Evolutionary conservation across 2,888 invertebrate genomes (phyloP).

Genomic region (Philereme transversata): DNA sequence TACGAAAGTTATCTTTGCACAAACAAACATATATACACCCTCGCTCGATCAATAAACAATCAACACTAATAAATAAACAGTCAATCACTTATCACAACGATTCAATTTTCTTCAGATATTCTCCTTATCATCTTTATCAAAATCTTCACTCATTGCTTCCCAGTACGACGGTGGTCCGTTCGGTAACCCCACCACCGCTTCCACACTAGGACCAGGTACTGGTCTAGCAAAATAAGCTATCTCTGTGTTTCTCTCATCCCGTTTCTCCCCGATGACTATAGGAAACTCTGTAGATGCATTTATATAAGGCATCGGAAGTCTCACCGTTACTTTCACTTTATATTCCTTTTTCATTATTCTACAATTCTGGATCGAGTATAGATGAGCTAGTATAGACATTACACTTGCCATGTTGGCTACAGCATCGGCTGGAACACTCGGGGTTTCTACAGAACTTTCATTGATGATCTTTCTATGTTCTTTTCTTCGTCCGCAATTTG

Average conservation of each 20-base stretch:
- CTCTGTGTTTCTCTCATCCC: slow-evolving; percentile 13
- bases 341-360: slow-evolving; percentile 41
- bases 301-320: slow-evolving; percentile 42
- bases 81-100: background rate
- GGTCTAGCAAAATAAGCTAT: slow-evolving; percentile 8
- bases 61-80: too few species aligned
- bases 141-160: slow-evolving; percentile 39
- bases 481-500: slow-evolving; percentile 29
- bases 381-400: slow-evolving; percentile 32
- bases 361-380: slow-evolving; percentile 44
- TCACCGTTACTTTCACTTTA: slow-evolving; percentile 38
- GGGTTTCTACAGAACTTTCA: slow-evolving; percentile 28
- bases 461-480: slow-evolving; percentile 15
- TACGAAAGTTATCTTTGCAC: too few species aligned
- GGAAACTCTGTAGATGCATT: slow-evolving; percentile 41
- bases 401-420: slow-evolving; percentile 26
- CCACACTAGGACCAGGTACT: slow-evolving; percentile 18
- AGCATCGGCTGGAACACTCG: slow-evolving; percentile 35
- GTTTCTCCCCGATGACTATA: slow-evolving; percentile 42
- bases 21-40: too few species aligned
- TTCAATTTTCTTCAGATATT: slow-evolving; percentile 5
- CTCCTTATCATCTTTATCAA: slow-evolving; percentile 6
- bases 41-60: too few species aligned
- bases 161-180: slow-evolving; percentile 41
- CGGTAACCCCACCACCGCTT: slow-evolving; percentile 8